A percentile compares a stretch with the other conserved stretches of the same genome.
Evolutionary conservation across 2,113 vertebrate genomes (phyloP).

Genomic region (Crotalus helleri): DNA sequence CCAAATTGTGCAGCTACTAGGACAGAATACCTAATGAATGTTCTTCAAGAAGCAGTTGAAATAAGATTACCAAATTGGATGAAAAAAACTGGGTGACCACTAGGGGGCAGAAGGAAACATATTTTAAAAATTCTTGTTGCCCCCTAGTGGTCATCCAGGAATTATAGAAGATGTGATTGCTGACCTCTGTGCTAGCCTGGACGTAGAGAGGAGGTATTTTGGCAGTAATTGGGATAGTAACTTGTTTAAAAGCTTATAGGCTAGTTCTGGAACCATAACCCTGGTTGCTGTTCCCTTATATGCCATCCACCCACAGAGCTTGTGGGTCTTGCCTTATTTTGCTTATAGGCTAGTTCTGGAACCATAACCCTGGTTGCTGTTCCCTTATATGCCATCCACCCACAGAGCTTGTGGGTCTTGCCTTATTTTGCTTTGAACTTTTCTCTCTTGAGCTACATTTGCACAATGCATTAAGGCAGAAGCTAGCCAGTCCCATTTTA

Average conservation of each 20-base stretch:
- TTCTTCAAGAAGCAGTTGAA: neutral
- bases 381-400: neutral
- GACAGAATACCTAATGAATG: neutral
- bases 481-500: neutral
- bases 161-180: neutral
- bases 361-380: neutral
- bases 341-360: neutral
- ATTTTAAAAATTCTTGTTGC: too few species aligned
- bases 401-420: neutral
- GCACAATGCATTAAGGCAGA: neutral
- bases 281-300: neutral
- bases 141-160: neutral
- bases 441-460: neutral
- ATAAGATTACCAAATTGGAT: neutral
- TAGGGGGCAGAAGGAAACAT: neutral
- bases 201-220: neutral
- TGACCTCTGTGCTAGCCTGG: neutral
- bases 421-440: neutral
- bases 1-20: neutral
- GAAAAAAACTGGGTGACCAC: neutral
- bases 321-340: neutral
- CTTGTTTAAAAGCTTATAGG: neutral
- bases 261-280: neutral
- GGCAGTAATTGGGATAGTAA: neutral
- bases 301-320: neutral